Evolutionary conservation across 2,888 invertebrate species (phyloP), one percentile per base, ranked within the genome.

Genomic region (Busseola fusca): DNA sequence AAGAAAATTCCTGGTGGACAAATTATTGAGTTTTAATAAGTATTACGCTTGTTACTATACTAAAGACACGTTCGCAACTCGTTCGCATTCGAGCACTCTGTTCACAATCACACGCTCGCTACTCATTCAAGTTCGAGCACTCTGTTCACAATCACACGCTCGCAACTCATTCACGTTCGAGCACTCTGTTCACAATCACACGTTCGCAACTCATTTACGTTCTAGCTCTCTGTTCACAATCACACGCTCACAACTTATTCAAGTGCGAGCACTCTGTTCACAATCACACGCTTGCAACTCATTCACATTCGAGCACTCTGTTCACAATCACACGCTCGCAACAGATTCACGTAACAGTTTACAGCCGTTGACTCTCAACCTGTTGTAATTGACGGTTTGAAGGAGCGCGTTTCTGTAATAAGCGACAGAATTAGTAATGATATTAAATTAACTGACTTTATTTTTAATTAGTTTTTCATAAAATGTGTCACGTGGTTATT

Each of bases 341-440:
- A 34, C 7, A 6, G 6, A 4, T 34, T 34, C 7, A 0, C 5
- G 57, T 37, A n/a, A n/a, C n/a, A n/a, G n/a, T n/a, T 69, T 45
- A 60, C 83, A 68, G 65, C 9, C 56, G 27, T 72, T 70, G 60
- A 30, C 63, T 69, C 68, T 60, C 60, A 79, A 67, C 34, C 40
- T 25, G 16, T 57, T 21, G 40, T 59, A 62, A 69, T 74, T 67
- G 74, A 59, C 42, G n/a, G 45, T 50, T 45, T 58, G 16, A 64
- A 66, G 25, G 14, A 62, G 45, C 25, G 45, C 30, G n/a, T 64
- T 64, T n/a, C 34, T 50, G 16, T 59, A 45, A 45, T 60, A 42
- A 64, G 50, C 21, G 16, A 14, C 2, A 7, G 9, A 57, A 45
- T 42, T 16, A n/a, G n/a, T 12, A 40, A 6, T 54, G 21, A 14